These are phyloP conservation scores for Epizoanthus scotinus DNA, from an alignment of 92 coral and sea anemone species.

Conservation along the genomic window DNA sequence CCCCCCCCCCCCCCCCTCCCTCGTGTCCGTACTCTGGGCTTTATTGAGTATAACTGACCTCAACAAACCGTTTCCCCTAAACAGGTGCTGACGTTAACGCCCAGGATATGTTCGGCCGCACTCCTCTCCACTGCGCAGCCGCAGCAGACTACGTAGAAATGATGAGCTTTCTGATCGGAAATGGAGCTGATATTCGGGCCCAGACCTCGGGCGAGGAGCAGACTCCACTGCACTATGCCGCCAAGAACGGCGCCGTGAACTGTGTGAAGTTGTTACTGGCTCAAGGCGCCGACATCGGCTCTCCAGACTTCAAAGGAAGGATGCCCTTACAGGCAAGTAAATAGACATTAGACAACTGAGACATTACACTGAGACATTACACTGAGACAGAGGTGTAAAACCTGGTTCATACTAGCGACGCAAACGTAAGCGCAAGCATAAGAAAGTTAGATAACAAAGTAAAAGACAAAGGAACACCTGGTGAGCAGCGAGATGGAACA, in stretches of 20 bases:
- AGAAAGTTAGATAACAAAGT: no score
- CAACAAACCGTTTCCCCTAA: no score
- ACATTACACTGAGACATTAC: no score
- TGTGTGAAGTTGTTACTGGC: conserved; percentile 63
- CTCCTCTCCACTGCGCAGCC: conserved; percentile 69
- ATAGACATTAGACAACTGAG: no score
- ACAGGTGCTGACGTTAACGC: conserved; percentile 63
- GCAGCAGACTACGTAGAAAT: conserved; percentile 63
- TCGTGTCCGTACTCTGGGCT: no score
- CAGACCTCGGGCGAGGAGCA: conserved; percentile 59
- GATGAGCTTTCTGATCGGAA: conserved; percentile 58
- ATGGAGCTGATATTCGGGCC: conserved; percentile 56
- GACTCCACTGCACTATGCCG: conserved; percentile 62
- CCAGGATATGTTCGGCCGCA: conserved; percentile 60
- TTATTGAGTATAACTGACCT: no score
- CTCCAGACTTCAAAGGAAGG: conserved; percentile 59
- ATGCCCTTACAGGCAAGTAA: conserved; percentile 59
- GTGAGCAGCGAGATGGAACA: no score
- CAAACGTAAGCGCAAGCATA: no score
- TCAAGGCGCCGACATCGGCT: conserved; percentile 56
- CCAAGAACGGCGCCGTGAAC: conserved; percentile 57
- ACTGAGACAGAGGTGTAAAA: no score
- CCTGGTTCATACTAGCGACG: no score
- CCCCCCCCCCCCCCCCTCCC: no score
- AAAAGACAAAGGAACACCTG: no score